These are phyloP conservation scores for Orientallactaga sibirica DNA, from an alignment of 2,797 vertebrate species.

Conservation along the genomic window DNA sequence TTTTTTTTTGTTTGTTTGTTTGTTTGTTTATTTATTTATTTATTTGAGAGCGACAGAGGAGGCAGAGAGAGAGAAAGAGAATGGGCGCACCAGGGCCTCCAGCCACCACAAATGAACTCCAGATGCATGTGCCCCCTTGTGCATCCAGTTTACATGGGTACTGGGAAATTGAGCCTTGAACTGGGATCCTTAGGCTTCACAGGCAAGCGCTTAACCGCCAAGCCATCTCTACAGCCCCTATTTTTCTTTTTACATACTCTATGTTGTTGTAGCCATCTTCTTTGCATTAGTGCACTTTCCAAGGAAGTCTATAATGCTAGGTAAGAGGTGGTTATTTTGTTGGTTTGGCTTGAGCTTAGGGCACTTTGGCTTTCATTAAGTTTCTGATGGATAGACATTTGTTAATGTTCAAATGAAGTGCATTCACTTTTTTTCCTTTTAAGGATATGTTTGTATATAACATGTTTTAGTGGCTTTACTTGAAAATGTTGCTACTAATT, in stretches of 20 bases:
- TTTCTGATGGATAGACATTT: constrained; percentile 31
- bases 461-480: not conserved
- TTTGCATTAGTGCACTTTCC: not conserved
- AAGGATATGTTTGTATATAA: constrained; percentile 17
- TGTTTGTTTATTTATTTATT: too few relatives aligned
- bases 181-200: too few relatives aligned
- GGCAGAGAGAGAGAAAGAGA: too few relatives aligned
- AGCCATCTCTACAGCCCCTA: too few relatives aligned
- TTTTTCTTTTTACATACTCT: not conserved
- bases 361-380: constrained; percentile 19
- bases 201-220: too few relatives aligned
- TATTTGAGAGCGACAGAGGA: too few relatives aligned
- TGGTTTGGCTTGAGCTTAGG: not conserved
- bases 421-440: not conserved
- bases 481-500: not conserved
- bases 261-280: not conserved
- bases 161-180: too few relatives aligned
- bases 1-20: too few relatives aligned
- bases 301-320: not conserved
- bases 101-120: too few relatives aligned
- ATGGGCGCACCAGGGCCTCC: too few relatives aligned
- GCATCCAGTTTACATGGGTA: too few relatives aligned
- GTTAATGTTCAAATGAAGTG: constrained; percentile 32
- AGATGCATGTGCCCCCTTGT: too few relatives aligned
- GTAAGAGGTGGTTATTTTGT: not conserved